A percentile compares a stretch with the other conserved stretches of the same genome.
phyloP scores from a whole-genome alignment of 2,113 vertebrate species.

The Cercopithecus mona region DNA sequence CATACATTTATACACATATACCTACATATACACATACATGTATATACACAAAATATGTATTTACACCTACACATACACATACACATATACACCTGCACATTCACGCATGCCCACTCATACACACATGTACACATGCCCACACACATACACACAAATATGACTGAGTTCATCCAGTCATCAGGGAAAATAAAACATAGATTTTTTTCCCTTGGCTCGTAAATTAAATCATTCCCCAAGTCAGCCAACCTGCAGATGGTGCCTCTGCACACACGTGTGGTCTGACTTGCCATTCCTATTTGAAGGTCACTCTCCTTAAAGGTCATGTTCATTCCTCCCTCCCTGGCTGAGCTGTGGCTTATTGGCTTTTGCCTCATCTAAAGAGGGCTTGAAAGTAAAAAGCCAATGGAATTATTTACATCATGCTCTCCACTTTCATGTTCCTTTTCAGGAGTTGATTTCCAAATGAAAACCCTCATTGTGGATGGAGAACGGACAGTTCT shows the following conservation, averaged over 20 bases:
- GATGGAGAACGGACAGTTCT: conserved; percentile 93
- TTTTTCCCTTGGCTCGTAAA: not conserved
- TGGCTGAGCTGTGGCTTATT: not conserved
- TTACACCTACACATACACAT: no score
- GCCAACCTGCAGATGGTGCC: not conserved
- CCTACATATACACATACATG: no score
- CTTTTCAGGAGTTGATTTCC: conserved; percentile 94
- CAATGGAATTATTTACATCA: not conserved
- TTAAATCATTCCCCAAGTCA: not conserved
- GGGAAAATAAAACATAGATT: not conserved
- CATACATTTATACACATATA: not conserved
- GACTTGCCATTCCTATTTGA: not conserved
- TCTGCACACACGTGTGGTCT: not conserved
- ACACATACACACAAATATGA: not conserved
- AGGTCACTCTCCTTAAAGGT: not conserved
- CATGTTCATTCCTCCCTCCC: not conserved
- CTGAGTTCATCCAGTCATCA: not conserved
- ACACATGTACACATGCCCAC: not conserved
- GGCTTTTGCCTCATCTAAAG: not conserved
- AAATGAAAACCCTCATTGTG: conserved; percentile 96
- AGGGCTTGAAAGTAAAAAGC: not conserved
- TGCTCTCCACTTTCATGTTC: not conserved
- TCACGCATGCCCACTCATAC: not conserved
- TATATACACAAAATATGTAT: accelerated
- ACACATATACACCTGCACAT: not conserved